Evolutionary conservation across 2,888 invertebrate species (phyloP).

Genomic region (Julus scanicus): DNA sequence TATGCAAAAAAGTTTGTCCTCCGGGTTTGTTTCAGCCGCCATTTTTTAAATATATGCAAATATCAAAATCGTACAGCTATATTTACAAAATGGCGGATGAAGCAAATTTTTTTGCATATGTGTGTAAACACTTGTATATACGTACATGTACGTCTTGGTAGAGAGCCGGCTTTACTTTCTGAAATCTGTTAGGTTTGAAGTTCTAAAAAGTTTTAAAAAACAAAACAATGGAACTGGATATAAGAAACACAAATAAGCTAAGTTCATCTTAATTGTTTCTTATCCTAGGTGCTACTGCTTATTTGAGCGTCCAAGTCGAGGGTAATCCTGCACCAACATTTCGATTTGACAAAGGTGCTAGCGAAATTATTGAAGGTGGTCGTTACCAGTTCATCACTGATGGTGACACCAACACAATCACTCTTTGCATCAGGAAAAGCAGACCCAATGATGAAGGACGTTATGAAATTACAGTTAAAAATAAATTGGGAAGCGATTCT

Average conservation of each 20-base stretch:
- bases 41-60: too few relatives aligned
- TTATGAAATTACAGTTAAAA: slow-evolving; percentile 91
- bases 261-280: slow-evolving; percentile 28
- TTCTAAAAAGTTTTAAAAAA: too few relatives aligned
- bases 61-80: too few relatives aligned
- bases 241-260: neutral
- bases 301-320: slow-evolving; percentile 91
- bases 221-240: too few relatives aligned
- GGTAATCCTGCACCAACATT: slow-evolving; percentile 95
- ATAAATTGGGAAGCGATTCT: slow-evolving; percentile 94
- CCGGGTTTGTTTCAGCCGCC: too few relatives aligned
- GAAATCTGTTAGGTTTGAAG: too few relatives aligned
- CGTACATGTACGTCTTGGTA: too few relatives aligned
- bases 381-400: slow-evolving; percentile 95
- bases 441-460: slow-evolving; percentile 97
- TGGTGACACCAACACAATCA: slow-evolving; percentile 90
- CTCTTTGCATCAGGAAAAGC: slow-evolving; percentile 93
- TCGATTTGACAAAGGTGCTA: slow-evolving; percentile 86
- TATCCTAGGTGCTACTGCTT: slow-evolving; percentile 85
- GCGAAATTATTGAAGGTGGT: slow-evolving; percentile 93
- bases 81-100: too few relatives aligned
- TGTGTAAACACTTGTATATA: too few relatives aligned
- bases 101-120: too few relatives aligned
- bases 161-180: too few relatives aligned
- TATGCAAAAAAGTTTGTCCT: too few relatives aligned